A percentile compares a stretch with the other conserved stretches of the same genome.
These are phyloP conservation scores for Thereva unica DNA, from an alignment of 2,888 invertebrate genomes.

Conservation along the genomic window DNA sequence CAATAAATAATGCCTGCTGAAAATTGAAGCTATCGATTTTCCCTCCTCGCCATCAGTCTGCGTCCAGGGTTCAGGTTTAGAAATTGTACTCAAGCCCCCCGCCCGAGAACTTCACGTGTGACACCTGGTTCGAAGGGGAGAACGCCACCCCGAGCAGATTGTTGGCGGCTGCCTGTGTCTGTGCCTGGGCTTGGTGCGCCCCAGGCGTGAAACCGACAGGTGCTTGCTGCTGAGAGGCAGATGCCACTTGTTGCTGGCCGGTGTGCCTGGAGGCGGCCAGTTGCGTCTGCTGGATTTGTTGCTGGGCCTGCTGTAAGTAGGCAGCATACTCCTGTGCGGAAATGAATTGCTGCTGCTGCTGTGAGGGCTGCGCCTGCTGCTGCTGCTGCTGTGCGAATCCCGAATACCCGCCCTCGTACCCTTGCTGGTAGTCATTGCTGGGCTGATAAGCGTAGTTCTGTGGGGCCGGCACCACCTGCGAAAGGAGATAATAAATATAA, in stretches of 20 bases:
- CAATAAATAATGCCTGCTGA: constrained; percentile 8
- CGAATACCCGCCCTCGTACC: background rate
- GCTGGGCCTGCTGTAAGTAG: constrained; percentile 40
- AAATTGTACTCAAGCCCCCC: constrained; percentile 43
- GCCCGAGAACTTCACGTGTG: constrained; percentile 53
- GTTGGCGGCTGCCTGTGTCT: constrained; percentile 33
- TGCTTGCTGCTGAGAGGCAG: constrained; percentile 39
- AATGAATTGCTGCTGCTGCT: constrained; percentile 47
- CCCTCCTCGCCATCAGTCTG: background rate
- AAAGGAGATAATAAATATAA: constrained; percentile 5
- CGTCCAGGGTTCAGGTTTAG: constrained; percentile 5
- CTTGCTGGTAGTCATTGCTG: constrained; percentile 43
- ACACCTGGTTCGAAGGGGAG: constrained; percentile 54
- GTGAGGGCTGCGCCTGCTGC: constrained; percentile 39
- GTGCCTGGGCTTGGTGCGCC: constrained; percentile 37
- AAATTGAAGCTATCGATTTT: no score
- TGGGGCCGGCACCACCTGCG: constrained; percentile 22
- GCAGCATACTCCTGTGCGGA: constrained; percentile 44
- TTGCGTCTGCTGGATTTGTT: constrained; percentile 41
- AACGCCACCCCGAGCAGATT: constrained; percentile 44
- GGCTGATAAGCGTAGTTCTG: constrained; percentile 21
- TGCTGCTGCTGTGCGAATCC: constrained; percentile 26
- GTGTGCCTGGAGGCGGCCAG: constrained; percentile 39
- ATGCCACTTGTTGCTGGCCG: constrained; percentile 44
- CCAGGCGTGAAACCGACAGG: constrained; percentile 25